Conservation (phyloP, 2,888 invertebrate species). For the Phlogophora meticulosa region DNA sequence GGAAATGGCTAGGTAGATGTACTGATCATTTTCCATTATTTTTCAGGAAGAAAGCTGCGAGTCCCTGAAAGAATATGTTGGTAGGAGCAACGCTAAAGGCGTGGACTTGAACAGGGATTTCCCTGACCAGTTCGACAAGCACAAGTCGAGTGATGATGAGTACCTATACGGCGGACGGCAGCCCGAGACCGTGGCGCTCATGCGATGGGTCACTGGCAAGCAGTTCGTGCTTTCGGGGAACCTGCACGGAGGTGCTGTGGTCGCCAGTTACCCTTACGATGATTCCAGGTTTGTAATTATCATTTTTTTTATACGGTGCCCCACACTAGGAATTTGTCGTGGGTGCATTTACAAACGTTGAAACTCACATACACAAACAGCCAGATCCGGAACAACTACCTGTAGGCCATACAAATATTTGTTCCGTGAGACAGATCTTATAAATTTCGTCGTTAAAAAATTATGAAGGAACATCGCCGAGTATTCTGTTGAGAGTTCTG, state of each 20-base stretch:
- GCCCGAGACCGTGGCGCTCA: slow-evolving; percentile 97
- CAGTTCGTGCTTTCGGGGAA: slow-evolving; percentile 98
- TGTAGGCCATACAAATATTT: too few species aligned
- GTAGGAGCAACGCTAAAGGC: slow-evolving; percentile 95
- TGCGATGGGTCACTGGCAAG: slow-evolving; percentile 96
- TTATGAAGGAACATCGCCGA: too few species aligned
- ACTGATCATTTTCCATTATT: slow-evolving; percentile 2
- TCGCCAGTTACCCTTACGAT: slow-evolving; percentile 99
- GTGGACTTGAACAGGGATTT: slow-evolving; percentile 98
- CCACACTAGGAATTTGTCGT: too few species aligned
- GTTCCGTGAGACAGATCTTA: too few species aligned
- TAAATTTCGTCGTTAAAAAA: too few species aligned
- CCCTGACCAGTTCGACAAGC: slow-evolving; percentile 95
- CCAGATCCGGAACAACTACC: too few species aligned
- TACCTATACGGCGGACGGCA: slow-evolving; percentile 92
- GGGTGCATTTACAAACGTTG: too few species aligned
- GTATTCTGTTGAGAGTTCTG: too few species aligned
- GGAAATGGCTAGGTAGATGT: too few species aligned
- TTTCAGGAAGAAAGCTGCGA: slow-evolving; percentile 95
- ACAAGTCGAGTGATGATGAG: slow-evolving; percentile 79
- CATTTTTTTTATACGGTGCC: too few species aligned
- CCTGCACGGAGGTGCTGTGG: slow-evolving; percentile 98
- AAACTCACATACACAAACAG: too few species aligned
- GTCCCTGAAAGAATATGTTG: slow-evolving; percentile 92
- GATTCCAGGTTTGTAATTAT: slow-evolving; percentile 92